phyloP scores from a whole-genome alignment of 1,140 invertebrate genomes.

The Ephestia elutella region DNA sequence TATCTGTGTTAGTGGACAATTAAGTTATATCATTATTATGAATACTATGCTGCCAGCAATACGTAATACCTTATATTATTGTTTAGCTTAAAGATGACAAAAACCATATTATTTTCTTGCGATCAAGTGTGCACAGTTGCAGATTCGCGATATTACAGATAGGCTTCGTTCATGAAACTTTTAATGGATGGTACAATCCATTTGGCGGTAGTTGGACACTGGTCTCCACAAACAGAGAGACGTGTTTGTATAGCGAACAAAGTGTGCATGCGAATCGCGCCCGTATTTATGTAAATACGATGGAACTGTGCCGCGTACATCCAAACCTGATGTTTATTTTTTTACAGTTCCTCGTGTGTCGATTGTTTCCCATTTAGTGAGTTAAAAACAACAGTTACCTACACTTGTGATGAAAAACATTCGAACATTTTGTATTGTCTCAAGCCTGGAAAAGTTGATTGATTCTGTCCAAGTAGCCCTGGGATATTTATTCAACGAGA shows the following conservation, averaged over 20 bases:
- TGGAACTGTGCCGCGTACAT: slow-evolving; percentile 47
- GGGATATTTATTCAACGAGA: too few relatives aligned
- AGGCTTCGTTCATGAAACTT: not conserved
- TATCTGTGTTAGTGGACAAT: too few relatives aligned
- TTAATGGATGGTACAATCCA: slow-evolving; percentile 41
- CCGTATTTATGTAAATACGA: slow-evolving; percentile 57
- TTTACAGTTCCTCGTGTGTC: slow-evolving; percentile 26
- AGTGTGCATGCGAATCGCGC: slow-evolving; percentile 47
- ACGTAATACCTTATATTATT: too few relatives aligned
- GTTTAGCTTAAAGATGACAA: too few relatives aligned
- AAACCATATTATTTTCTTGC: too few relatives aligned
- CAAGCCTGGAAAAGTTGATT: not conserved
- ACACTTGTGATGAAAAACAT: not conserved
- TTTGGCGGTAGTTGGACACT: slow-evolving; percentile 29
- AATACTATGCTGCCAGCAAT: too few relatives aligned
- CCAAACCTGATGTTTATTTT: slow-evolving; percentile 50
- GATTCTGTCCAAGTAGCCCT: not conserved
- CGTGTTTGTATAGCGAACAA: slow-evolving; percentile 48
- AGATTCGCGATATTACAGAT: not conserved
- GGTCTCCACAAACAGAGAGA: slow-evolving; percentile 35
- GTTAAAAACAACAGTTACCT: slow-evolving; percentile 2
- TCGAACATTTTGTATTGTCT: not conserved
- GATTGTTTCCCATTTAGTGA: slow-evolving; percentile 11
- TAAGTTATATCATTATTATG: too few relatives aligned
- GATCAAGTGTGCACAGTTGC: not conserved